phyloP scores from a whole-genome alignment of 2,888 invertebrate genomes.

The Pseudolycoriella hygida region DNA sequence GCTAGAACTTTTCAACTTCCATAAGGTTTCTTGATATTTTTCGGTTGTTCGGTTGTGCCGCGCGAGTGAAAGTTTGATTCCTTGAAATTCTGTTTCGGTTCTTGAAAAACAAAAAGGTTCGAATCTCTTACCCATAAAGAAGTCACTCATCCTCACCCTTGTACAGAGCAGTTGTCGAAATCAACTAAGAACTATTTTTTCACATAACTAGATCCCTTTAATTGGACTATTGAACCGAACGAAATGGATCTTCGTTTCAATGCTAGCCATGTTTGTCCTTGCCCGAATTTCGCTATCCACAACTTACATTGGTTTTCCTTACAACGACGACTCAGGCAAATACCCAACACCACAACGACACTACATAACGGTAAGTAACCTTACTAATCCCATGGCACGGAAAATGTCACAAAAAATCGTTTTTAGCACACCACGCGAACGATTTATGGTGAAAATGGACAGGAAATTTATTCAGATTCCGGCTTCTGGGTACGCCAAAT shows the following conservation, averaged over 20 bases:
- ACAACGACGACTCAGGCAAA: conserved; percentile 26
- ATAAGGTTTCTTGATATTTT: no score
- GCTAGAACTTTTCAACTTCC: no score
- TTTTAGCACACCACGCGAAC: conserved; percentile 18
- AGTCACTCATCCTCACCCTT: no score
- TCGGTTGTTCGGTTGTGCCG: no score
- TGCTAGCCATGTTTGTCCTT: conserved; percentile 17
- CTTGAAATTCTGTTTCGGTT: no score
- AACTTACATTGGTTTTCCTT: conserved; percentile 35
- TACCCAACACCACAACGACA: conserved; percentile 30
- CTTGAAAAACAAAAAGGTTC: no score
- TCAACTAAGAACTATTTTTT: background rate
- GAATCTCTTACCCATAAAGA: no score
- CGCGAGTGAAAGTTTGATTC: no score
- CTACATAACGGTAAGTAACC: conserved; percentile 29
- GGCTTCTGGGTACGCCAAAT: conserved; percentile 21
- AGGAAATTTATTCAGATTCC: conserved; percentile 19
- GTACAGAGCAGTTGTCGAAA: background rate
- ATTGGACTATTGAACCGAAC: conserved; percentile 18
- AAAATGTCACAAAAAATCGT: background rate
- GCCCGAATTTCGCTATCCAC: conserved; percentile 20
- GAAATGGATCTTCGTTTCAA: conserved; percentile 15
- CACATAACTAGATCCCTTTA: conserved; percentile 13
- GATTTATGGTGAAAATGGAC: conserved; percentile 18
- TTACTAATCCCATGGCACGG: background rate